Conservation (phyloP, 2,113 vertebrate species). For the Micromys minutus region DNA sequence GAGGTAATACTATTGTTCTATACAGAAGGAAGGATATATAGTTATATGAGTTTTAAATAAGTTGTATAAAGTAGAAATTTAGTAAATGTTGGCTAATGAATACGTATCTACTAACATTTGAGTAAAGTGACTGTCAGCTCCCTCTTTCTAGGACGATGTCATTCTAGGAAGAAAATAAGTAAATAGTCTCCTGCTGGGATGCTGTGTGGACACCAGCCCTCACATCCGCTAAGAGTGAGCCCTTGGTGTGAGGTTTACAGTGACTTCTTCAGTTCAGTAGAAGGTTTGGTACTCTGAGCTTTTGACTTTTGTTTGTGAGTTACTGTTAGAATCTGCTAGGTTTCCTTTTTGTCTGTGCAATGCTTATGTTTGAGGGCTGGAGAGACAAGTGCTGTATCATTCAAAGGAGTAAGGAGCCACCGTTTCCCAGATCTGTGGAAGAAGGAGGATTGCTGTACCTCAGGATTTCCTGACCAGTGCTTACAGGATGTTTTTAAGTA, state of each 20-base stretch:
- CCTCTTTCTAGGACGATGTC: conserved; percentile 7
- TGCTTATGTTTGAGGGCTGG: neutral
- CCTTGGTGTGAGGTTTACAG: neutral
- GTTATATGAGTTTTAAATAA: neutral
- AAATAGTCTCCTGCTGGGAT: neutral
- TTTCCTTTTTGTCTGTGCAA: conserved; percentile 19
- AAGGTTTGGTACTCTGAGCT: neutral
- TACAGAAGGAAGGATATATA: neutral
- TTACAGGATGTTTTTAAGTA: neutral
- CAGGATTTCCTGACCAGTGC: neutral
- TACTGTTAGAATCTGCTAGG: neutral
- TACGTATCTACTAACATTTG: conserved; percentile 13
- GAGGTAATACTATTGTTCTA: neutral
- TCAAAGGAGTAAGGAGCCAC: neutral
- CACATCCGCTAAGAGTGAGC: neutral
- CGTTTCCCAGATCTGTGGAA: neutral
- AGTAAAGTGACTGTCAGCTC: neutral
- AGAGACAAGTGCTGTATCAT: neutral
- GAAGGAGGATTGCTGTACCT: neutral
- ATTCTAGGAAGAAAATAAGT: neutral
- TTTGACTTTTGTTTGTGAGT: conserved; percentile 16
- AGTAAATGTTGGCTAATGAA: conserved; percentile 27
- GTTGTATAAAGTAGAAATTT: neutral
- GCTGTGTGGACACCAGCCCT: neutral
- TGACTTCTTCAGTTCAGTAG: conserved; percentile 12